Conservation (phyloP, 2,888 invertebrate genomes). For the Cryptocheilus praepositus region DNA sequence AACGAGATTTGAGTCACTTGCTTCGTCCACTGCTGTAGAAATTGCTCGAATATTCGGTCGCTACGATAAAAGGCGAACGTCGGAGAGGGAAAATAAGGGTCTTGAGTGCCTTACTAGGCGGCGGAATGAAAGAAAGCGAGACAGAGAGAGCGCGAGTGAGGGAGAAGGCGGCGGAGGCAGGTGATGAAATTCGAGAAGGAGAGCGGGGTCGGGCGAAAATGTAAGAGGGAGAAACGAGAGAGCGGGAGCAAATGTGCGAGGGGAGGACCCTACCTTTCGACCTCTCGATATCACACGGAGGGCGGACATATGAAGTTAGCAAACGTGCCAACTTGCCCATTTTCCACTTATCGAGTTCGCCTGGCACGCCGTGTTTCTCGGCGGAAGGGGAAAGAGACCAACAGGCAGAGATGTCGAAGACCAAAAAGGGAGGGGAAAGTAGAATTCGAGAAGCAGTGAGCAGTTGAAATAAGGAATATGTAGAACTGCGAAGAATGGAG, state of each 20-base stretch:
- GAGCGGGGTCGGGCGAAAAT: constrained; percentile 12
- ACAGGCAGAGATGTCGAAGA: neutral
- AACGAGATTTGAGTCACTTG: constrained; percentile 9
- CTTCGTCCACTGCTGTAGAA: constrained; percentile 15
- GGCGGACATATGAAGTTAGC: constrained; percentile 62
- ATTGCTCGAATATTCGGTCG: constrained; percentile 31
- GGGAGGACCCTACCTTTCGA: constrained; percentile 32
- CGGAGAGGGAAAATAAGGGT: constrained; percentile 31
- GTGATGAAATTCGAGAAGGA: neutral
- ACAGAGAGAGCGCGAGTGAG: constrained; percentile 2
- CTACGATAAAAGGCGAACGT: constrained; percentile 31
- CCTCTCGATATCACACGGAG: constrained; percentile 54
- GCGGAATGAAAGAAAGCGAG: constrained; percentile 8
- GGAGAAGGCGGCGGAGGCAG: constrained; percentile 3
- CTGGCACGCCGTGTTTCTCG: constrained; percentile 36
- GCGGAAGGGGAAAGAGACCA: constrained; percentile 8
- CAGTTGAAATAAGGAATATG: constrained; percentile 1
- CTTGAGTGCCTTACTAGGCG: constrained; percentile 11
- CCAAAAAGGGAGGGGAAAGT: neutral
- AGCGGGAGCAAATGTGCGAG: constrained; percentile 4
- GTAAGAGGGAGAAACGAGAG: constrained; percentile 18
- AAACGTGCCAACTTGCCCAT: constrained; percentile 61
- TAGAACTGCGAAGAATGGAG: constrained; percentile 23
- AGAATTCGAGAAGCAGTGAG: no score
- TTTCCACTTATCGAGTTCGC: constrained; percentile 61